Percentiles rank a stretch among this genome's conserved stretches.
These are phyloP conservation scores for Pectinophora gossypiella DNA, from an alignment of 1,140 invertebrate genomes.

Conservation along the genomic window DNA sequence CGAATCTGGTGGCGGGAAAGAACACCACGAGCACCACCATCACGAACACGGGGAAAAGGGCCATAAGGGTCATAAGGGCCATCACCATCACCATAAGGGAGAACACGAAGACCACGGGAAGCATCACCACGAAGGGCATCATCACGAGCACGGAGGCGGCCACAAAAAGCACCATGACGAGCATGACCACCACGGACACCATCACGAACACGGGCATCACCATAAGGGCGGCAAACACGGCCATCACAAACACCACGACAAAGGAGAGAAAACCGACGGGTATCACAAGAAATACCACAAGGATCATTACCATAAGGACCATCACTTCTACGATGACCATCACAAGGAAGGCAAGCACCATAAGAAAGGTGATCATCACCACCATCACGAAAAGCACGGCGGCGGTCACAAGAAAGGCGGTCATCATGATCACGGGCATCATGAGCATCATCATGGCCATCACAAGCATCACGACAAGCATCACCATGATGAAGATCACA, in stretches of 20 bases:
- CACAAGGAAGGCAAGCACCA: constrained; percentile 63
- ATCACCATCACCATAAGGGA: constrained; percentile 64
- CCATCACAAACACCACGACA: constrained; percentile 61
- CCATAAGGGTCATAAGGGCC: constrained; percentile 62
- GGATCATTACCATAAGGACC: constrained; percentile 63
- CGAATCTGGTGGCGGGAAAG: constrained; percentile 77
- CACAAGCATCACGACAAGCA: too few relatives aligned
- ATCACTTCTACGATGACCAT: constrained; percentile 65
- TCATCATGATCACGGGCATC: constrained; percentile 54
- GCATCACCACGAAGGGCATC: constrained; percentile 55
- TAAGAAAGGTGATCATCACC: constrained; percentile 59
- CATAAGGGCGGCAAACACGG: constrained; percentile 64
- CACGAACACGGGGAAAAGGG: constrained; percentile 59
- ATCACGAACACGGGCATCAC: too few relatives aligned
- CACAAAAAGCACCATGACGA: too few relatives aligned
- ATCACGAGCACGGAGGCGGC: constrained; percentile 56
- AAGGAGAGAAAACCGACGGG: constrained; percentile 58
- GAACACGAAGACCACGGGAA: constrained; percentile 55
- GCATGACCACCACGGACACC: constrained; percentile 58
- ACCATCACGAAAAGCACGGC: constrained; percentile 50
- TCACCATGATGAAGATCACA: too few relatives aligned
- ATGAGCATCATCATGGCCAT: constrained; percentile 57
- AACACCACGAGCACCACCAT: constrained; percentile 60
- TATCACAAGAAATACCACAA: constrained; percentile 69
- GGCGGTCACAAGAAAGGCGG: constrained; percentile 62